Conservation (phyloP, 2,888 invertebrate genomes). For the Dascillus cervinus region DNA sequence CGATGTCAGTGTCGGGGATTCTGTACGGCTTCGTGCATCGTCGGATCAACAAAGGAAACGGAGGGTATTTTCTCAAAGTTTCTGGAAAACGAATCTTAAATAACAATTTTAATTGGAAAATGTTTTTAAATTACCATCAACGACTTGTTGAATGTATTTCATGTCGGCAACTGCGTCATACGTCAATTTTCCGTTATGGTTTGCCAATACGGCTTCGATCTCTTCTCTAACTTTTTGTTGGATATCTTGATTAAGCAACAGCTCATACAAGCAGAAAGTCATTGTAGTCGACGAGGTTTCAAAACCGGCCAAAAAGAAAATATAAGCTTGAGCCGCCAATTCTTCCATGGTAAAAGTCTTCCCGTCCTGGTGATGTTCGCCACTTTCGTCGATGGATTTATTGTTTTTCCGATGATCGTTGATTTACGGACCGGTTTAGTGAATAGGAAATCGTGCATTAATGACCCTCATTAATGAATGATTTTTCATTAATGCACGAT, state of each 20-base stretch:
- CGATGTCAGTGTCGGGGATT: constrained; percentile 7
- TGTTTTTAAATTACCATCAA: constrained; percentile 30
- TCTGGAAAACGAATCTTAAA: constrained; percentile 9
- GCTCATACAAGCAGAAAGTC: constrained; percentile 44
- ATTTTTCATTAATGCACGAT: too few species aligned
- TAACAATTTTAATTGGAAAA: neutral
- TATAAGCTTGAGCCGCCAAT: constrained; percentile 24
- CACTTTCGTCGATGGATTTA: constrained; percentile 12
- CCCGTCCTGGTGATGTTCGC: constrained; percentile 4
- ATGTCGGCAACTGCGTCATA: constrained; percentile 45
- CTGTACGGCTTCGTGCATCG: constrained; percentile 6
- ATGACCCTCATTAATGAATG: too few species aligned
- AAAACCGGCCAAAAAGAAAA: constrained; percentile 34
- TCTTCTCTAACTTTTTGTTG: constrained; percentile 43
- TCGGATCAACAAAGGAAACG: constrained; percentile 8
- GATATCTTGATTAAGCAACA: constrained; percentile 41
- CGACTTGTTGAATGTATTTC: constrained; percentile 43
- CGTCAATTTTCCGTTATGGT: constrained; percentile 37
- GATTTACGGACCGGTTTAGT: too few species aligned
- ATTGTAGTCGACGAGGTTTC: constrained; percentile 39
- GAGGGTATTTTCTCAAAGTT: constrained; percentile 15
- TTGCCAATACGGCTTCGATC: constrained; percentile 34
- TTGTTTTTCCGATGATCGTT: too few species aligned
- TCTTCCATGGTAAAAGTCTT: constrained; percentile 9
- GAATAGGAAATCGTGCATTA: too few species aligned